Evolutionary conservation across 1,140 invertebrate species (phyloP).

Genomic region (Drosophila mojavensis): DNA sequence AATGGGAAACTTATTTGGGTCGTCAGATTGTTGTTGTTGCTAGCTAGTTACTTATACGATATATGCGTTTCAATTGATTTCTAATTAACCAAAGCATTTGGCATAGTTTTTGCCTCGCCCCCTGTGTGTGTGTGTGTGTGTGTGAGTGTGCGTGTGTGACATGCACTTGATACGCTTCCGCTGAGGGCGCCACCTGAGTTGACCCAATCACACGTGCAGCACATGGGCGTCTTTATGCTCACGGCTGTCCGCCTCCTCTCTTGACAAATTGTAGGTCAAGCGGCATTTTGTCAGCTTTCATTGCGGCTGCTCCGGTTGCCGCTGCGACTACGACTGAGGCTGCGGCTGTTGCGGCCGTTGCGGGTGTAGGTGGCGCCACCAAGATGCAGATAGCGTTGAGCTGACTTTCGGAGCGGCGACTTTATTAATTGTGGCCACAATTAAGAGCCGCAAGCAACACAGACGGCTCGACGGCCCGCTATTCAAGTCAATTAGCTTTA

Average conservation of each 20-base stretch:
- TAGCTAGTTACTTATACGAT: constrained; percentile 52
- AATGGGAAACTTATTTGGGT: constrained; percentile 65
- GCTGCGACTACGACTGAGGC: not conserved
- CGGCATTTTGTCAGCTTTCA: constrained; percentile 47
- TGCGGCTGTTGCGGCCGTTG: constrained; percentile 15
- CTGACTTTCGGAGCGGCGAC: constrained; percentile 15
- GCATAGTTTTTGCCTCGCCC: constrained; percentile 43
- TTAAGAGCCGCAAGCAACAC: constrained; percentile 37
- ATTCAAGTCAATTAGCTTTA: constrained; percentile 74
- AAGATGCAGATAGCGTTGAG: constrained; percentile 54
- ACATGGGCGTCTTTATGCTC: constrained; percentile 21
- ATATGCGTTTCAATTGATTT: constrained; percentile 76
- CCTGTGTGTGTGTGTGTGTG: constrained; percentile 17
- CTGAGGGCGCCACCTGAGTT: constrained; percentile 34
- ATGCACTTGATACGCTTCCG: constrained; percentile 71
- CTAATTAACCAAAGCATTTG: constrained; percentile 69
- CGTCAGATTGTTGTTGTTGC: constrained; percentile 44
- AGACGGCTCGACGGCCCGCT: constrained; percentile 30
- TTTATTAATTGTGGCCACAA: constrained; percentile 53
- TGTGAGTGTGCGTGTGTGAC: constrained; percentile 30
- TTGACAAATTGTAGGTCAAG: constrained; percentile 66
- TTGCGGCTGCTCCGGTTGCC: constrained; percentile 20
- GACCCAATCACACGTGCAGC: constrained; percentile 39
- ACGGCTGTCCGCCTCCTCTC: not conserved
- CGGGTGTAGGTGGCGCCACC: constrained; percentile 42